phyloP scores from a whole-genome alignment of 2,797 vertebrate genomes.

The Parambassis ranga region DNA sequence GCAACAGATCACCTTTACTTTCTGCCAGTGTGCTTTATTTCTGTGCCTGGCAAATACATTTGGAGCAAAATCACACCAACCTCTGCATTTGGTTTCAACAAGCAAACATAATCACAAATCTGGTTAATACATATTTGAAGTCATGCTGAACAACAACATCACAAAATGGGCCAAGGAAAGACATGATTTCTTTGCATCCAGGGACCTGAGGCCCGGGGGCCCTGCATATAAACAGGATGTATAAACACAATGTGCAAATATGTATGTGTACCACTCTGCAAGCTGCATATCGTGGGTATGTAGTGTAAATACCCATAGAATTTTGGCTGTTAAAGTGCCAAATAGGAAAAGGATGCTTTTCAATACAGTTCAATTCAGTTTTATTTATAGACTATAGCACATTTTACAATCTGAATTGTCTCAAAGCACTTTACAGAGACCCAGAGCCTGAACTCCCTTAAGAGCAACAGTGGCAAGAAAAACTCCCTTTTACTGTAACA shows the following conservation, averaged over 20 bases:
- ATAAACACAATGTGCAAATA: slow-evolving; percentile 27
- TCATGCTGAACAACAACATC: slow-evolving; percentile 8
- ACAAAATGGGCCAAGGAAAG: slow-evolving; percentile 4
- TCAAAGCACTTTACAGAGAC: no score
- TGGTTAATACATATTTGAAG: slow-evolving; percentile 36
- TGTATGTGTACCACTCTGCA: slow-evolving; percentile 7
- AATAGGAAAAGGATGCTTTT: no score
- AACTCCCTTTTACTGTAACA: no score
- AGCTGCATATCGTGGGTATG: neutral
- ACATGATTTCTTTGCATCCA: slow-evolving; percentile 16
- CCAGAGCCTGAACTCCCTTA: no score
- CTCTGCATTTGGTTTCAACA: slow-evolving; percentile 17
- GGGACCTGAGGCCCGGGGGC: slow-evolving; percentile 30
- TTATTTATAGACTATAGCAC: no score
- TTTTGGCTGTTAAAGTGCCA: neutral
- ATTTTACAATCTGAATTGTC: no score
- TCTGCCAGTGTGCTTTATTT: slow-evolving; percentile 21
- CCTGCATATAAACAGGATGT: slow-evolving; percentile 21
- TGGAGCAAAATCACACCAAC: slow-evolving; percentile 33
- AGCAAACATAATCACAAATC: slow-evolving; percentile 45
- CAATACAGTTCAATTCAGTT: no score
- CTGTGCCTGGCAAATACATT: slow-evolving; percentile 27
- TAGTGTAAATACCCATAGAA: neutral
- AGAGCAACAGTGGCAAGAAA: no score
- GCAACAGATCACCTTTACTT: neutral